Base-by-base conservation (phyloP, 2,888 invertebrate species). In the Parascotia fuliginaria region DNA sequence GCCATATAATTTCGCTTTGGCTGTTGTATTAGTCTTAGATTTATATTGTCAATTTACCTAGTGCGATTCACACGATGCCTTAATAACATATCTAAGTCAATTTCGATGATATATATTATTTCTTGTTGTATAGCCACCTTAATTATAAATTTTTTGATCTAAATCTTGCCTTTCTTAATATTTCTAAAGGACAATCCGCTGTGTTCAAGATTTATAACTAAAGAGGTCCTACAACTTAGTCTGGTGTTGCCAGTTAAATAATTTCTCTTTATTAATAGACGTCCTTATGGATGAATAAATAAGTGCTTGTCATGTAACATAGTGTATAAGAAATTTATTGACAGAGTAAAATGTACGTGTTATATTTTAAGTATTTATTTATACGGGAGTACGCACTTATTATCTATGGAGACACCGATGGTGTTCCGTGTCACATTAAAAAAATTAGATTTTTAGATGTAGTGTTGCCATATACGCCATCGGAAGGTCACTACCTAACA, bases 51-150 rank as follows among this genome's bases (percentile, higher is more conserved):
- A 81, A 85, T 80, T 83, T 83, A 84, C 82, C 81, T 87, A 91
- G 91, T 86, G 91, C 91, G 89, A 85, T 92, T 92, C 92, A 92
- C 92, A 86, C 79, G 92, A 87, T 92, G 92, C 92, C 92, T 92
- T 92, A 91, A 86, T 91, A 91, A 90, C 90, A 90, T 89, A 91
- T 92, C 92, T 91, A 92, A 92, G 92, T 92, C 91, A 91, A 89
- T 90, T 87, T 87, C 77, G 79, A 87, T 80, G 81, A 77, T 85
- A 81, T 81, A 75, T 81, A 77, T 75, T 70, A 71, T 78, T 75
- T 83, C 78, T 70, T 80, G 81, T 85, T 86, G 82, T 87, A 79
- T 16, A 51, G 44, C 69, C 73, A 64, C 58, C 49, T 70, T 72
- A 71, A 55, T 78, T 78, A 76, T 77, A 73, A 79, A 75, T 72